Base-by-base conservation (phyloP, 2,113 vertebrate species). In the Phylloscopus trochiloides region DNA sequence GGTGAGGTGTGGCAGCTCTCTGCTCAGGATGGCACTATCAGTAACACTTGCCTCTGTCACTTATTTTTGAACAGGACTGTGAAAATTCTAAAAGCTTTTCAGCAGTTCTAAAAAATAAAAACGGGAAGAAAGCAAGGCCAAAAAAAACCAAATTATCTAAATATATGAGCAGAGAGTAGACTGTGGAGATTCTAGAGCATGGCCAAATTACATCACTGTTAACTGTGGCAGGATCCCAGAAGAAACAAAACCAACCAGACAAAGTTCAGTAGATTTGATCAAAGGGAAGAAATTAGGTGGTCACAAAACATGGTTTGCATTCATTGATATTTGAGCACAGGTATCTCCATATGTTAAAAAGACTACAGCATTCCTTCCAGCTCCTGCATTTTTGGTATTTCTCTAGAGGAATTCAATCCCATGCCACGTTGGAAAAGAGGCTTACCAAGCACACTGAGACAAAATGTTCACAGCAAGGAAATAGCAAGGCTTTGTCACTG, bases 171-270 rank as follows among this genome's bases (percentile, higher is more conserved):
- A 31, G 38, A 79, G 19, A 52, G 21, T 15, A 71, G 32, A 34
- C 29, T 0, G 0, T 32, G 62, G 58, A 79, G 20, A 80, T 57
- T 86, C 32, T 34, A 66, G 32, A 76, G 17, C 1, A 0, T 25
- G 50, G 17, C 50, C 42, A 82, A 28, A 28, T 65, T 71, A 22
- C 29, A 26, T 51, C 71, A 29, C 8, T 52, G 6, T 45, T 63
- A 84, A 59, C 36, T 11, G 48, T 54, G 36, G 6, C 29, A 55
- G 16, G 34, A 85, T 59, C 15, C 42, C 59, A 79, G 52, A 68
- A 85, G n/a, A 24, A 93, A 48, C 14, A 19, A 81, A 94, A 87
- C 34, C 34, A 73, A 8, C 4, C 25, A 75, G 42, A 36, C 1
- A 7, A 73, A 57, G 25, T 29, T 72, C 45, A 61, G 28, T 29